A percentile compares a stretch with the other conserved stretches of the same genome.
Conservation (phyloP, 2,888 invertebrate genomes). For the Dynastes tityus region DNA sequence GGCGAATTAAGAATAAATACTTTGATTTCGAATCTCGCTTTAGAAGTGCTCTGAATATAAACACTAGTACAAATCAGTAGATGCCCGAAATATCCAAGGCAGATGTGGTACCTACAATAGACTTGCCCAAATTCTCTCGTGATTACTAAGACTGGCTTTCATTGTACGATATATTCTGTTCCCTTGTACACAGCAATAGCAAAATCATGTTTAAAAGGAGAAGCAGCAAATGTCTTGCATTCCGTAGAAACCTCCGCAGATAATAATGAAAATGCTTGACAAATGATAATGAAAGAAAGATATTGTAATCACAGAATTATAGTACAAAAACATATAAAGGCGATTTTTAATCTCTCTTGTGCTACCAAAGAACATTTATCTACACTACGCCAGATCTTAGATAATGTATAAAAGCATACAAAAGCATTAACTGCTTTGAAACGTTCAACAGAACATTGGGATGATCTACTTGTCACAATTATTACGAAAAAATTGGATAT, state of each 20-base stretch:
- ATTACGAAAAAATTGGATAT: no score
- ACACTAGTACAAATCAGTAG: no score
- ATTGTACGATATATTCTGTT: constrained; percentile 1
- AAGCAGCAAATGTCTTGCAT: constrained; percentile 38
- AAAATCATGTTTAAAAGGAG: constrained; percentile 46
- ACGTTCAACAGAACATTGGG: constrained; percentile 38
- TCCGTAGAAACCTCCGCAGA: constrained; percentile 30
- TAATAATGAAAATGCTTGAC: constrained; percentile 52
- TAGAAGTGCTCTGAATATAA: background rate
- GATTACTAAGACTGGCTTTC: no score
- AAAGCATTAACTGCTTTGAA: background rate
- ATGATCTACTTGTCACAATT: constrained; percentile 18
- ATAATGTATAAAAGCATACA: constrained; percentile 13
- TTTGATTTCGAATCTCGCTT: background rate
- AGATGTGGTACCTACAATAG: background rate
- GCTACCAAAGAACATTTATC: background rate
- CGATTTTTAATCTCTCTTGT: constrained; percentile 43
- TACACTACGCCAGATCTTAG: background rate
- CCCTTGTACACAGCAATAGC: constrained; percentile 36
- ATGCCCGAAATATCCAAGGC: no score
- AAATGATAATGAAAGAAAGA: constrained; percentile 52
- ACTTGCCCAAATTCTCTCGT: no score
- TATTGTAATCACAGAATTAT: constrained; percentile 51
- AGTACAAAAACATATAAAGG: constrained; percentile 52
- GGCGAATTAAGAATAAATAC: background rate